Base-by-base conservation (phyloP, 2,113 vertebrate species). In the Gadus macrocephalus region DNA sequence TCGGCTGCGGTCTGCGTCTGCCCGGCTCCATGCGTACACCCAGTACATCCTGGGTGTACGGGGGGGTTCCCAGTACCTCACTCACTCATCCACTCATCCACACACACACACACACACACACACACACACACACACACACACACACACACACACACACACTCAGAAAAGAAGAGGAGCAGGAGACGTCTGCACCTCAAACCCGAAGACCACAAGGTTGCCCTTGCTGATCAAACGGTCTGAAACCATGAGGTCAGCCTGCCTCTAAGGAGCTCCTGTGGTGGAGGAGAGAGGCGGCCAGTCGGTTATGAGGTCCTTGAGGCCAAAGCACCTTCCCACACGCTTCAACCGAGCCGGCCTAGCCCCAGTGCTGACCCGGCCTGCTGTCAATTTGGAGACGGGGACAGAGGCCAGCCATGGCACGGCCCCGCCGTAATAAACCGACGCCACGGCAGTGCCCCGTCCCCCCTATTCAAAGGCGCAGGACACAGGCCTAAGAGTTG, bases 311-410 rank as follows among this genome's bases (percentile, higher is more conserved):
- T 67, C 20, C 42, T 22, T 35, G n/a, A 78, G 79, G 74, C 70
- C 74, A 60, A 66, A 20, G 2, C 2, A 42, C 58, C 66, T 72
- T 68, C 68, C 76, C 71, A 25, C 73, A 71, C 20, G 15, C 67
- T 42, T 69, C 77, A 73, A 67, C 69, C 35, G 35, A 62, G 76
- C 72, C 69, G 59, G 66, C 68, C 42, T 83, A 62, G 72, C 25
- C 78, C 75, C 71, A 17, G 16, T 42, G 59, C 78, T 77, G 63
- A 78, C 79, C 79, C 71, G 67, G 78, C 78, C 79, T 85, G 79
- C 82, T 74, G 82, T 82, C 87, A 76, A 60, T 87, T 82, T 70
- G 69, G 68, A 35, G 60, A 49, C 11, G 12, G 62, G 17, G 62
- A 70, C 42, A 76, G 76, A 73, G 72, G 25, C 42, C 9, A 49